Evolutionary conservation across 2,113 vertebrate species (phyloP).

Genomic region (Pogonocichla stellata): DNA sequence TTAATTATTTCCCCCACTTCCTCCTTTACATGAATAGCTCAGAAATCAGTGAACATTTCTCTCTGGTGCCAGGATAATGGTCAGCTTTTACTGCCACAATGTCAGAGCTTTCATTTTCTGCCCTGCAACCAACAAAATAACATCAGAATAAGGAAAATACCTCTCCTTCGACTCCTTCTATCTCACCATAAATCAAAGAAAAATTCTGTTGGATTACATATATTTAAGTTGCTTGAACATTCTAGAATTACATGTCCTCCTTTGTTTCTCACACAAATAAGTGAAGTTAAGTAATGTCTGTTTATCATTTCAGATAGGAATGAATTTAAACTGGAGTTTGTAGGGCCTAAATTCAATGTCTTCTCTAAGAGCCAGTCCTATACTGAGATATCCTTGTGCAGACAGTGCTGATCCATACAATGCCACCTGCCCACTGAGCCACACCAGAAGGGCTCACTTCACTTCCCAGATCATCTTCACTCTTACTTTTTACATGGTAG

Average conservation of each 20-base stretch:
- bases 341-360: not conserved
- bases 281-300: not conserved
- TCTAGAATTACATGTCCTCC: not conserved
- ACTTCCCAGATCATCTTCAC: not conserved
- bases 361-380: not conserved
- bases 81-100: not conserved
- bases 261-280: not conserved
- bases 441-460: not conserved
- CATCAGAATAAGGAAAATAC: not conserved
- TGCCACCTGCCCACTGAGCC: not conserved
- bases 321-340: not conserved
- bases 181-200: not conserved
- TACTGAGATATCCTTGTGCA: not conserved
- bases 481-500: not conserved
- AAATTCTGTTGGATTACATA: not conserved
- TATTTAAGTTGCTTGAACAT: not conserved
- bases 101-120: not conserved
- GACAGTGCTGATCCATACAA: not conserved
- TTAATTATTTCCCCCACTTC: not conserved
- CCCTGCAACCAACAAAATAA: not conserved
- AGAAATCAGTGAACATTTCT: not conserved
- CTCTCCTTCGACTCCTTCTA: accelerated
- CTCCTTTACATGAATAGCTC: not conserved
- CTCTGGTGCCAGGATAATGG: not conserved
- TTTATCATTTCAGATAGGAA: not conserved